phyloP scores from a whole-genome alignment of 2,113 vertebrate genomes.

The Cacatua alba region DNA sequence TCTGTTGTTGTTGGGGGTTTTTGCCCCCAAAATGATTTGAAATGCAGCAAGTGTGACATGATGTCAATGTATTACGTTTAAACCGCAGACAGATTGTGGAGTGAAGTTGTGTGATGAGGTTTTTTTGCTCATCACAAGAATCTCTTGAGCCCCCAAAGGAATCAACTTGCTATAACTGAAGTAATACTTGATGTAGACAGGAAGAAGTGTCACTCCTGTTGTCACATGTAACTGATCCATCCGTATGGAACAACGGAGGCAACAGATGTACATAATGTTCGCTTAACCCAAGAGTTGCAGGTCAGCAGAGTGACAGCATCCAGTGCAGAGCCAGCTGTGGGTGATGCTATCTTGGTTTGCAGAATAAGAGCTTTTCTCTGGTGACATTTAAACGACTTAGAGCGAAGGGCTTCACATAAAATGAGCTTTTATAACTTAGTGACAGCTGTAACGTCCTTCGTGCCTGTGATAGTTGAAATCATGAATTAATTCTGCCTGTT shows the following conservation, averaged over 20 bases:
- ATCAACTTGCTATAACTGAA: neutral
- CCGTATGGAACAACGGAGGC: neutral
- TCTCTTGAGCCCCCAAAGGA: neutral
- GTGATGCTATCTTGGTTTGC: neutral
- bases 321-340: neutral
- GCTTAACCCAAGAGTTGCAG: neutral
- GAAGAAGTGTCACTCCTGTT: neutral
- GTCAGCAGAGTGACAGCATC: neutral
- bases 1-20: neutral
- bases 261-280: neutral
- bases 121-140: neutral
- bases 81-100: neutral
- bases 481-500: neutral
- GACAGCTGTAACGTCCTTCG: neutral
- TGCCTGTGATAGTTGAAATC: neutral
- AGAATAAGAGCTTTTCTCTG: constrained; percentile 10
- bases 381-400: neutral
- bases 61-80: neutral
- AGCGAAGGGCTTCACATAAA: neutral
- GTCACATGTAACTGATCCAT: neutral
- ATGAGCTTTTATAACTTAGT: neutral
- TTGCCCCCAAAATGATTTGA: neutral
- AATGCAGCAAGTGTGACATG: neutral
- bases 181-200: neutral
- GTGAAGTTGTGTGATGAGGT: neutral